Conservation (phyloP, 1,140 invertebrate genomes). For the Drosophila pachea region DNA sequence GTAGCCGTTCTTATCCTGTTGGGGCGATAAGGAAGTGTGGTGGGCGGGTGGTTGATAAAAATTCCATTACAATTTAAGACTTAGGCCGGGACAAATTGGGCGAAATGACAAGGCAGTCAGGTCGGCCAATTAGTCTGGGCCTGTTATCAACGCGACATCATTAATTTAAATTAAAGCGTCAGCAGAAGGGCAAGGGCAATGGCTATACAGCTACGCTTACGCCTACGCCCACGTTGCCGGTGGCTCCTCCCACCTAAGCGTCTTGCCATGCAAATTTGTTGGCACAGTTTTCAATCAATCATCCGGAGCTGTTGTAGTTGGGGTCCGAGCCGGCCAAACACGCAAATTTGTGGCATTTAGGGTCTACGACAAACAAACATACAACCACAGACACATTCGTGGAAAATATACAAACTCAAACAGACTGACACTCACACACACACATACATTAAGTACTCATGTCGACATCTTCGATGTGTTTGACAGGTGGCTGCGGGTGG, state of each 20-base stretch:
- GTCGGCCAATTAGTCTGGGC: constrained; percentile 62
- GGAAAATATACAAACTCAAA: not conserved
- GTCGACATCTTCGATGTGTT: constrained; percentile 39
- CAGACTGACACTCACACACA: constrained; percentile 8
- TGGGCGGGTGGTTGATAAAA: constrained; percentile 29
- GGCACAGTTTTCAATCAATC: constrained; percentile 74
- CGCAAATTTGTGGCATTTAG: constrained; percentile 74
- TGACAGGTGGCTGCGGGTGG: constrained; percentile 52
- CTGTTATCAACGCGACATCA: constrained; percentile 71
- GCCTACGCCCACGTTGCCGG: not conserved
- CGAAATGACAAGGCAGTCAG: constrained; percentile 44
- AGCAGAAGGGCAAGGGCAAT: constrained; percentile 36
- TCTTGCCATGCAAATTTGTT: constrained; percentile 62
- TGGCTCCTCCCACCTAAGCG: not conserved
- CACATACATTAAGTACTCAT: constrained; percentile 18
- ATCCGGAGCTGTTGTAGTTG: constrained; percentile 37
- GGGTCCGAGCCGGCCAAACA: constrained; percentile 51
- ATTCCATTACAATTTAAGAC: constrained; percentile 54
- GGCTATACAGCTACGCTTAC: not conserved
- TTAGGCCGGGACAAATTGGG: constrained; percentile 54
- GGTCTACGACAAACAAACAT: constrained; percentile 60
- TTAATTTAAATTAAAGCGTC: constrained; percentile 71
- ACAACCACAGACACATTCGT: constrained; percentile 8
- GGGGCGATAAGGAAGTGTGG: constrained; percentile 1
- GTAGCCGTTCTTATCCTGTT: constrained; percentile 77